Evolutionary conservation across 2,113 vertebrate species (phyloP).

Genomic region (Cinclus cinclus): DNA sequence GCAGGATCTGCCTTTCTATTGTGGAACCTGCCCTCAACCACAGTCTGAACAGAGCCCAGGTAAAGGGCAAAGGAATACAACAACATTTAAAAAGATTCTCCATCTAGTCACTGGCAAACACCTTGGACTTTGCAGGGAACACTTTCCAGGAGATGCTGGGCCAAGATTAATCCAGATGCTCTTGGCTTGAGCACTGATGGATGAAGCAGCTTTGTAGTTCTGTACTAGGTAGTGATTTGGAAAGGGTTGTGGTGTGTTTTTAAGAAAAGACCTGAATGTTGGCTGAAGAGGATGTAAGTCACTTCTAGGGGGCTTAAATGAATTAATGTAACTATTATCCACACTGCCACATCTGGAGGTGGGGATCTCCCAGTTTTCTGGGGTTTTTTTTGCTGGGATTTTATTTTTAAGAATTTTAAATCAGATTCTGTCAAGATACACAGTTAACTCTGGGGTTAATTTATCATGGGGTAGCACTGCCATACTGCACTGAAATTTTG

Average conservation of each 20-base stretch:
- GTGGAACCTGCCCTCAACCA: background rate
- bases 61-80: background rate
- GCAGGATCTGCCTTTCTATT: background rate
- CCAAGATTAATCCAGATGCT: background rate
- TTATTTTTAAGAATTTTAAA: background rate
- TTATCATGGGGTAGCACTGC: background rate
- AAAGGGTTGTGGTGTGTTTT: background rate
- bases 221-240: background rate
- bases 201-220: background rate
- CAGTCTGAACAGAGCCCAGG: background rate
- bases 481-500: background rate
- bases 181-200: background rate
- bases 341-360: background rate
- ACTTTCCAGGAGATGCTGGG: background rate
- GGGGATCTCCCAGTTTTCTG: background rate
- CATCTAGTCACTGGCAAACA: background rate
- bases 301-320: background rate
- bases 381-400: background rate
- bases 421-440: background rate
- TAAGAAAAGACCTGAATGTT: background rate
- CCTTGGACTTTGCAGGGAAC: background rate
- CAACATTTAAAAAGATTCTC: background rate
- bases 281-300: background rate
- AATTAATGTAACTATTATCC: background rate
- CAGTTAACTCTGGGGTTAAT: background rate